Evolutionary conservation across 2,797 vertebrate species (phyloP), one percentile per base, ranked within the genome.

Genomic region (Amblyopsis hoosieri): DNA sequence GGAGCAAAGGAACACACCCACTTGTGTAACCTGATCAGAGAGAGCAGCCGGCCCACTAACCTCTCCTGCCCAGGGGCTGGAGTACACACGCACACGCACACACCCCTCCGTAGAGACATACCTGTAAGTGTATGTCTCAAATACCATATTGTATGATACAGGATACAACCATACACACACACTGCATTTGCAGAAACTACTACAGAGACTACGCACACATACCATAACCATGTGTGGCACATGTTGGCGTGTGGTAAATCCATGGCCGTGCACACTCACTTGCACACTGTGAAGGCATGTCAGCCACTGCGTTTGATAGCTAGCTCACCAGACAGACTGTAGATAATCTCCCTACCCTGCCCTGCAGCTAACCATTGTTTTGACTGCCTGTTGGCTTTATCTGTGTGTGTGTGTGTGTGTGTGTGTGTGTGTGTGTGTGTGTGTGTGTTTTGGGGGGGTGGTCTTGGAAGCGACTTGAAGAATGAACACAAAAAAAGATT

Each of bases 11-110:
- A 83, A 89, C 90, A 93, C 91, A 89, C 91, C 91, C 91, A 90
- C 89, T 90, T 83, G 77, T 90, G 91, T 91, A 92, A 92, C 88
- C 86, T 87, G 91, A 92, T 92, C 89, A 88, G 67, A 88, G 86
- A 80, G 84, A 83, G 81, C 87, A 85, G 80, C 80, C 82, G 69
- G 80, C 82, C 37, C 82, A 79, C 87, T 84, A 86, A 87, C 82
- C 86, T 87, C 81, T 78, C 74, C 76, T 81, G 84, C 74, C 81
- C 57, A 83, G 75, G 78, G 80, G 69, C 81, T 78, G 61, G 66
- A 74, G 80, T 74, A 61, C 67, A 61, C 67, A 62, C 60, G 45
- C 67, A 37, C 57, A 62, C 62, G 50, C 54, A 50, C 29, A 19
- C 23, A 48, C 62, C 12, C 48, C 45, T 33, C 63, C 15, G 57